Conservation (phyloP, 2,888 invertebrate genomes). For the Rotaria sp. region DNA sequence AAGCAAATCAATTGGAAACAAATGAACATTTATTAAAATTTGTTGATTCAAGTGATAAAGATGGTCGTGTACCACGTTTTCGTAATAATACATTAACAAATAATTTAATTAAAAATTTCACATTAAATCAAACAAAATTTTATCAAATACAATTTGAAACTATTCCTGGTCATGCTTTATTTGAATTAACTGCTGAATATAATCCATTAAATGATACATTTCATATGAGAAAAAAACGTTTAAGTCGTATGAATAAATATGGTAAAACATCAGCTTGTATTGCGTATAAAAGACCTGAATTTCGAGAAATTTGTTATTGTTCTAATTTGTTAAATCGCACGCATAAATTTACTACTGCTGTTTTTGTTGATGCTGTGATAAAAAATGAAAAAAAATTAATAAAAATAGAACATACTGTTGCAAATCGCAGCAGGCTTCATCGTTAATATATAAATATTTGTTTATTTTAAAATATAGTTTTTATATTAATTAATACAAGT, state of each 20-base stretch:
- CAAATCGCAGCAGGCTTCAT: background rate
- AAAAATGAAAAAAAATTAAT: background rate
- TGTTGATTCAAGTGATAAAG: conserved; percentile 51
- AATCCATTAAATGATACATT: background rate
- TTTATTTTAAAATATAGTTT: too few relatives aligned
- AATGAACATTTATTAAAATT: conserved; percentile 45
- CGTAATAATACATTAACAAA: background rate
- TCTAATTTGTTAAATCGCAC: background rate
- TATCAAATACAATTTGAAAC: conserved; percentile 64
- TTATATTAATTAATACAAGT: too few relatives aligned
- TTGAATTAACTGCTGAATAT: conserved; percentile 59
- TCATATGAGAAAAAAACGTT: background rate
- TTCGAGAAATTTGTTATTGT: conserved; percentile 28
- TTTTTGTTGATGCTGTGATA: background rate
- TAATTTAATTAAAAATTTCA: background rate
- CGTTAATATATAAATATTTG: background rate
- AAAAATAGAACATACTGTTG: background rate
- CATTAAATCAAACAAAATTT: conserved; percentile 51
- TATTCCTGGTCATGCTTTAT: conserved; percentile 66
- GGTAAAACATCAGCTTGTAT: conserved; percentile 13
- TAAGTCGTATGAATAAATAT: conserved; percentile 23
- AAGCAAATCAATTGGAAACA: conserved; percentile 61
- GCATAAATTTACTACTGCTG: background rate
- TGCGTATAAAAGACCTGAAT: background rate
- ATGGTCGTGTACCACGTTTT: conserved; percentile 42